Conservation (phyloP, 2,113 vertebrate genomes). For the Colius striatus region DNA sequence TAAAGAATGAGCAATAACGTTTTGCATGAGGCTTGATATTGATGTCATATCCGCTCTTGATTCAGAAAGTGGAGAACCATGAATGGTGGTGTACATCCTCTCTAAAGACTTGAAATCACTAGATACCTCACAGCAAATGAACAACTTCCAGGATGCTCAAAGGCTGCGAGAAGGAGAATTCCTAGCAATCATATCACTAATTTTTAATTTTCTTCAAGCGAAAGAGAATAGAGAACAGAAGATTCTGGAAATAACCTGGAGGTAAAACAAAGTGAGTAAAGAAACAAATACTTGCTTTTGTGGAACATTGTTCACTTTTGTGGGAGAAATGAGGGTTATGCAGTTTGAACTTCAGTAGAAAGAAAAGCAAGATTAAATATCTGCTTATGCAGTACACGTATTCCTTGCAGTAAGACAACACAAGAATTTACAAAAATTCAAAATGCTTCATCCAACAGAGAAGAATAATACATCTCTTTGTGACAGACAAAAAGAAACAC, state of each 20-base stretch:
- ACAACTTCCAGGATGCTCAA: background rate
- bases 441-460: background rate
- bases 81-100: background rate
- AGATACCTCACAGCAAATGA: background rate
- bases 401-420: background rate
- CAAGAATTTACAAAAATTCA: background rate
- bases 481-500: background rate
- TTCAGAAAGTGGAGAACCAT: background rate
- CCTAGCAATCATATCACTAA: background rate
- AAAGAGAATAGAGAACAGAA: background rate
- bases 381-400: background rate
- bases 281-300: background rate
- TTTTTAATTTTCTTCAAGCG: background rate
- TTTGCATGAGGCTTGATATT: background rate
- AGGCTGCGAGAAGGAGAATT: background rate
- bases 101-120: background rate
- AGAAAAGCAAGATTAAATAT: background rate
- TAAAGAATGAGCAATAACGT: background rate
- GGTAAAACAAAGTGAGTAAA: background rate
- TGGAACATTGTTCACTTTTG: background rate
- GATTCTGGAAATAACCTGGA: slow-evolving; percentile 11
- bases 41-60: background rate
- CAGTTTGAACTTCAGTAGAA: background rate
- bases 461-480: background rate
- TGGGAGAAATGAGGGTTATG: background rate